These are phyloP conservation scores for Acleris literana DNA, from an alignment of 2,888 invertebrate species.

Conservation along the genomic window DNA sequence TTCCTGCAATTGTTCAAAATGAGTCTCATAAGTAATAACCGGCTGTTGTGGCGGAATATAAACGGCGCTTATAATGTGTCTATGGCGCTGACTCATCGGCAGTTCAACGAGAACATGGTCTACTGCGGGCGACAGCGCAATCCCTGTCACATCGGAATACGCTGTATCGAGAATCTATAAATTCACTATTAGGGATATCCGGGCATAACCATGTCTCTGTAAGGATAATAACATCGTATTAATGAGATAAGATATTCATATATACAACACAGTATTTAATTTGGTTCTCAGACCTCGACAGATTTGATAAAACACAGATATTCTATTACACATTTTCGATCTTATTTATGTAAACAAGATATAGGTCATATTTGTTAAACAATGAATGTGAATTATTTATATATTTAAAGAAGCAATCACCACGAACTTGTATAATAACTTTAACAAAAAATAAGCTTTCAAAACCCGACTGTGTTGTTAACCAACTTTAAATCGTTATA, in stretches of 20 bases:
- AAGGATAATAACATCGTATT: slow-evolving; percentile 6
- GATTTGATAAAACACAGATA: neutral
- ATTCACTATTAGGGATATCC: slow-evolving; percentile 8
- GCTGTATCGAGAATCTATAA: slow-evolving; percentile 8
- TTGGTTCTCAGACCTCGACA: slow-evolving; percentile 4
- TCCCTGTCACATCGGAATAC: slow-evolving; percentile 12
- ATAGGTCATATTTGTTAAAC: too few relatives aligned
- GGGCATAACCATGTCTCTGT: slow-evolving; percentile 19
- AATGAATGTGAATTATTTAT: too few relatives aligned
- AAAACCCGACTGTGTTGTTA: too few relatives aligned
- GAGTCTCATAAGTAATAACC: neutral
- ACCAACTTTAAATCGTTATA: too few relatives aligned
- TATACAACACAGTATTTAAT: slow-evolving; percentile 7
- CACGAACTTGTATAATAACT: too few relatives aligned
- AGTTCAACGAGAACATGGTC: neutral
- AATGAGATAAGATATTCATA: slow-evolving; percentile 13
- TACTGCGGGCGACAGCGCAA: neutral
- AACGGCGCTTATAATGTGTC: neutral
- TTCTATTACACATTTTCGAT: neutral
- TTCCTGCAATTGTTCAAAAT: neutral
- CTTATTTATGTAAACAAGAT: neutral
- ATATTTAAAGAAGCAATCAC: too few relatives aligned
- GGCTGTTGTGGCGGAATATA: slow-evolving; percentile 4
- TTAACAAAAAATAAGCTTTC: too few relatives aligned
- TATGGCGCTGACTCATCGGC: neutral